Evolutionary conservation across 37 sponge, comb jelly and placozoan species (phyloP), one percentile per base, ranked within the genome.

Genomic region (Tethya wilhelma): DNA sequence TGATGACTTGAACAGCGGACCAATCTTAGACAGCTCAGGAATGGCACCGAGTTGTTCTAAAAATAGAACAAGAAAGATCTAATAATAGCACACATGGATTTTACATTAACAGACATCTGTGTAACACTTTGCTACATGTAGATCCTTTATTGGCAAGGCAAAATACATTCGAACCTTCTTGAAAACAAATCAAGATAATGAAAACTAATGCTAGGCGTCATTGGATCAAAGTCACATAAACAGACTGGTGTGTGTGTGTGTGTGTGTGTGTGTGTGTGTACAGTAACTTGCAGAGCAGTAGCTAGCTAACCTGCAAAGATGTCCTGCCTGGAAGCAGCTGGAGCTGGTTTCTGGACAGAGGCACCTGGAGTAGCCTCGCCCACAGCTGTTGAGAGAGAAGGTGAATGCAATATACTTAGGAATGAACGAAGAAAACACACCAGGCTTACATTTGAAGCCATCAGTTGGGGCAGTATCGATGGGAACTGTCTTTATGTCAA

Each of bases 401-500:
- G n/a, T n/a, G 29, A 26, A 62, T 26, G 22, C 8, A 46, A 79
- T 19, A 38, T 23, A 44, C 36, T 28, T 19, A 49, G 55, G 4
- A 31, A 41, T 26, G 3, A 23, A 68, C 12, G 44, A 32, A 5
- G 7, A 17, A 37, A 26, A 62, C 7, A n/a, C 22, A n/a, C 63
- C 42, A 4, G 2, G 30, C 87, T 78, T 73, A 91, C 92, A 84
- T 79, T 80, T 77, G 3, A 85, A 73, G 34, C 79, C 81, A 57
- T 41, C 62, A 40, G 74, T 39, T 23, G 90, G 93, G 11, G 89
- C 42, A 7, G 91, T 85, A 29, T 93, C 94, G 0, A 98, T 88
- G 28, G 98, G 98, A 14, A 98, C 96, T 20, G 91, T 85, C 68
- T 93, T 96, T 67, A 98, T 83, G 66, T 96, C 90, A 71, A 98